Base-by-base conservation (phyloP, 2,888 invertebrate genomes). In the Temnothorax unifasciatus region DNA sequence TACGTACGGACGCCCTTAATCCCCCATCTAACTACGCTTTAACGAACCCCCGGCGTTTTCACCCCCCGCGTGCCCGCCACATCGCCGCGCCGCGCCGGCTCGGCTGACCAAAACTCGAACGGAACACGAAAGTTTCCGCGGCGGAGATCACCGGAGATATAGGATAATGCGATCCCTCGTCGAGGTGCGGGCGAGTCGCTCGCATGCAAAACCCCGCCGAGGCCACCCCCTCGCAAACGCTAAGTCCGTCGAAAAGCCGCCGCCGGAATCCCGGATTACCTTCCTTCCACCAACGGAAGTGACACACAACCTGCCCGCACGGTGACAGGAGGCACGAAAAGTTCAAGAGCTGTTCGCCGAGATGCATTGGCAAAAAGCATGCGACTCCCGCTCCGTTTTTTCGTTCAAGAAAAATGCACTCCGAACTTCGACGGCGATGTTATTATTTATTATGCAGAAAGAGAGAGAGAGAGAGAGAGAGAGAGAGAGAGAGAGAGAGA, bases 151-250 rank as follows among this genome's bases (percentile, higher is more conserved):
- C 59, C 38, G 73, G 41, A 81, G 79, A 81, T 81, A 73, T 57
- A 71, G 73, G 81, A 86, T 88, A 88, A 86, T 86, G 79, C 88
- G 82, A 88, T 82, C 81, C 52, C 86, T 25, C 77, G 77, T 77
- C 83, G 82, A 66, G 73, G 68, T 64, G 66, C 57, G 74, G 74
- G 54, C 57, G 44, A 18, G 52, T 34, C 21, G 61, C 63, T 69
- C 79, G 52, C 69, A 83, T 69, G 57, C 77, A 75, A 74, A 64
- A 85, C 15, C 61, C 59, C 15, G 52, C 34, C 66, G 77, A 34
- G 66, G 59, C 47, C 34, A 18, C 5, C 64, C n/a, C 64, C 64
- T 3, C 57, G 66, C 52, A 50, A 87, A 73, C 50, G 82, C n/a
- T 74, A 88, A 87, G 88, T 83, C 85, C 76, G 50, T 57, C 57